Percentiles rank a stretch among this genome's conserved stretches.
These are phyloP conservation scores for Drosophila aldrichi DNA, from an alignment of 2,888 invertebrate species.

Conservation along the genomic window DNA sequence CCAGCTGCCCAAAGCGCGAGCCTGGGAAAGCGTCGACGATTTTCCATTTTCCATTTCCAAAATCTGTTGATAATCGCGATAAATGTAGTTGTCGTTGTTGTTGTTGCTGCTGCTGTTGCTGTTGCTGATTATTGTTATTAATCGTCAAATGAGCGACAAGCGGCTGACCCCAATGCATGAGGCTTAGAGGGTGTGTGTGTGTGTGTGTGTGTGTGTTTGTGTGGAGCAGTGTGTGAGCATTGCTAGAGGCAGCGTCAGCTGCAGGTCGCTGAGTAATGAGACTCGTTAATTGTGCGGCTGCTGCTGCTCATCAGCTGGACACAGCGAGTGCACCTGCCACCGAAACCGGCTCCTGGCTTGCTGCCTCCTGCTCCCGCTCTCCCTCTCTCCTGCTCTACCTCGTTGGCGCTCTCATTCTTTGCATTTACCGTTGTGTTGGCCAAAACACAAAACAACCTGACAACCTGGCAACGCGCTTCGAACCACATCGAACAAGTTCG, in stretches of 20 bases:
- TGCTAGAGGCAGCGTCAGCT: constrained; percentile 43
- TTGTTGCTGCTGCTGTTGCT: constrained; percentile 2
- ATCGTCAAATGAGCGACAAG: constrained; percentile 56
- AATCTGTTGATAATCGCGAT: constrained; percentile 24
- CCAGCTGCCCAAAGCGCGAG: constrained; percentile 31
- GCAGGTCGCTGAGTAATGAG: constrained; percentile 61
- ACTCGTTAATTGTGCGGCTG: constrained; percentile 63
- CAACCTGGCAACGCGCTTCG: constrained; percentile 74
- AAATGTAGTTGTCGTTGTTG: constrained; percentile 2
- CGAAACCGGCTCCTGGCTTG: constrained; percentile 53
- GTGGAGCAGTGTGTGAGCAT: neutral
- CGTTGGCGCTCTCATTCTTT: neutral
- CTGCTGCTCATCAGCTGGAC: constrained; percentile 34
- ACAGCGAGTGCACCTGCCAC: constrained; percentile 51
- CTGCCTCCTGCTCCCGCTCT: constrained; percentile 1
- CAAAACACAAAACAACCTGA: constrained; percentile 49
- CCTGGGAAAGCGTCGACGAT: constrained; percentile 55
- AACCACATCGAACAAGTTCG: constrained; percentile 72
- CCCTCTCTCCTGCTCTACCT: neutral
- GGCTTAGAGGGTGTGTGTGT: constrained; percentile 1
- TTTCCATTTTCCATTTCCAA: constrained; percentile 23
- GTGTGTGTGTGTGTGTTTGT: neutral
- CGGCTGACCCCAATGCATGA: constrained; percentile 53
- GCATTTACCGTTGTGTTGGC: constrained; percentile 58
- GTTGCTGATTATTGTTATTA: constrained; percentile 59